These are phyloP conservation scores for Tigriopus californicus DNA, from an alignment of 2,888 invertebrate species.

Conservation along the genomic window DNA sequence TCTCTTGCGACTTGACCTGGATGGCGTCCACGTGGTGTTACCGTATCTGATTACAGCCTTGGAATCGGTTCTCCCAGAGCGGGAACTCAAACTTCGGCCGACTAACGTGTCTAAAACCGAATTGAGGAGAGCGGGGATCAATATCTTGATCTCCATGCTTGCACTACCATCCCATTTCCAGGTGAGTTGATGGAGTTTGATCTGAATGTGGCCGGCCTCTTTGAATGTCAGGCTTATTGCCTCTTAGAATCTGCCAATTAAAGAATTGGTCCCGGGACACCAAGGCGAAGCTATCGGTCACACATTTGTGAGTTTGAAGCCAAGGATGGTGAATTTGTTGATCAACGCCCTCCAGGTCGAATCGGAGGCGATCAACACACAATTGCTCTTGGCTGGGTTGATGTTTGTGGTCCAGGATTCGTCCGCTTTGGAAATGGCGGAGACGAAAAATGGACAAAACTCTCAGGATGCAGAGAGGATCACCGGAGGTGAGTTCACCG, in stretches of 20 bases:
- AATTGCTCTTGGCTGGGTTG: constrained; percentile 48
- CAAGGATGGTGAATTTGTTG: constrained; percentile 55
- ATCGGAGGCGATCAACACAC: constrained; percentile 63
- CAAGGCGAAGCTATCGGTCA: constrained; percentile 1
- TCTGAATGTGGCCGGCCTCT: too few species aligned
- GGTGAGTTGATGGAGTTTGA: too few species aligned
- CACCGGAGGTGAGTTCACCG: too few species aligned
- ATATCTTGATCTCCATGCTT: constrained; percentile 71
- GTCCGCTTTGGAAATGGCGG: constrained; percentile 25
- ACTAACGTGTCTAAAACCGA: constrained; percentile 4
- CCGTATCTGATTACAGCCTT: constrained; percentile 75
- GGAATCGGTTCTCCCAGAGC: constrained; percentile 72
- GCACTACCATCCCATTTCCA: constrained; percentile 76
- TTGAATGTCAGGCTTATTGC: not conserved
- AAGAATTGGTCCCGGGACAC: constrained; percentile 23
- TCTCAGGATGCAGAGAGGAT: too few species aligned
- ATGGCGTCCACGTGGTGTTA: constrained; percentile 74
- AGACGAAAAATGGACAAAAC: not conserved
- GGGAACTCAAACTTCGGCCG: constrained; percentile 23
- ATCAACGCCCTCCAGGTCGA: constrained; percentile 67
- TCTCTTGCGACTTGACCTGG: constrained; percentile 72
- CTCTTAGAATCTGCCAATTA: constrained; percentile 27
- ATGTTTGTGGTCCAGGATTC: constrained; percentile 28
- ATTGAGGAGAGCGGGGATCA: constrained; percentile 73
- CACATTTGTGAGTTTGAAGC: constrained; percentile 29